Evolutionary conservation across 1,140 invertebrate species (phyloP), one percentile per base, ranked within the genome.

Genomic region (Halyomorpha halys): DNA sequence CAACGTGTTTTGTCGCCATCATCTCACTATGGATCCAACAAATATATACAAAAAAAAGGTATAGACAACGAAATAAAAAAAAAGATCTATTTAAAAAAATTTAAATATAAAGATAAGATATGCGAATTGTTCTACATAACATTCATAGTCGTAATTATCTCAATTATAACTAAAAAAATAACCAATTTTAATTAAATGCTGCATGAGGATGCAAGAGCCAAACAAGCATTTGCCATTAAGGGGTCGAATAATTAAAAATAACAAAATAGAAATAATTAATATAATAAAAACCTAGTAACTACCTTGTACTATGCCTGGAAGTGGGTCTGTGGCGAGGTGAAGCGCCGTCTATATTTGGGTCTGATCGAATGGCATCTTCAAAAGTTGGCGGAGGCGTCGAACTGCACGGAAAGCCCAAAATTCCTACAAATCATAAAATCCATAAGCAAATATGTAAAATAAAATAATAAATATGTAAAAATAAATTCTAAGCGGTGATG

Each of bases 361-460:
- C 70, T 34, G 68, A 65, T 78, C 69, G 77, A 79, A 67, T 76
- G 74, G 81, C 76, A 74, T 92, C 90, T 72, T 90, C 86, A 77
- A 91, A 92, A 65, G 89, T 85, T 68, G 90, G 90, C 70, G 90
- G 89, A 70, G 90, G 90, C 60, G 90, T 93, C 70, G 89, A 90
- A 75, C 87, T 89, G 76, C 86, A 87, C 69, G 81, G 79, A 70
- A 82, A 74, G 70, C 76, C 77, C 23, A 65, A 39, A 11, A 27
- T 49, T 54, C 64, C 64, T 65, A 34, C 13, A 65, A 34, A 65
- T n/a, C 71, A 75, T 74, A 76, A 21, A 56, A 23, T 23, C 3
- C 13, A 23, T 2, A 23, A 53, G 16, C 19, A 9, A 23, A 25
- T 56, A 25, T 25, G 6, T n/a, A 49, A 6, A 2, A 3, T 19